These are phyloP conservation scores for Drosophila histrio DNA, from an alignment of 2,888 invertebrate species.

Conservation along the genomic window DNA sequence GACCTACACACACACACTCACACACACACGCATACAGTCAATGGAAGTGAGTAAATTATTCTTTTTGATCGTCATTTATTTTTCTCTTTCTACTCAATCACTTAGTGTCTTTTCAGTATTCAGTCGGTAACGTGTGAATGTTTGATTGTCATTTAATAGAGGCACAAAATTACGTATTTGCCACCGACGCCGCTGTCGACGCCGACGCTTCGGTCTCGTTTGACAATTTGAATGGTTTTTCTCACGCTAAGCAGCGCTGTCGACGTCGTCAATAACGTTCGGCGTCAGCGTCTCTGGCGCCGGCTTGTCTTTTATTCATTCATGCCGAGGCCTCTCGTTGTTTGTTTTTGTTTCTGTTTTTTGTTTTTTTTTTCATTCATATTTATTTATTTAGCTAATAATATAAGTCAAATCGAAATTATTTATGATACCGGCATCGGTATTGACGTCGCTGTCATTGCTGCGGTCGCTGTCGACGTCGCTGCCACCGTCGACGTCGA, in stretches of 20 bases:
- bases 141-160: slow-evolving; percentile 65
- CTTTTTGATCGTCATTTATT: slow-evolving; percentile 22
- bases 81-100: slow-evolving; percentile 13
- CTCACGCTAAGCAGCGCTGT: slow-evolving; percentile 73
- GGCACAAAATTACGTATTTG: slow-evolving; percentile 59
- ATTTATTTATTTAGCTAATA: slow-evolving; percentile 76
- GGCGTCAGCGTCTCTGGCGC: slow-evolving; percentile 52
- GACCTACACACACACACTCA: not conserved
- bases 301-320: slow-evolving; percentile 72
- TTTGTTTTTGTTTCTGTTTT: slow-evolving; percentile 29
- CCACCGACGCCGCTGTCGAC: not conserved
- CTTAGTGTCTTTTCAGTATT: slow-evolving; percentile 10
- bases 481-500: not conserved
- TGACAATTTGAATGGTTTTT: slow-evolving; percentile 74
- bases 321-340: slow-evolving; percentile 55
- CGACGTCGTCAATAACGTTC: slow-evolving; percentile 4
- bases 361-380: slow-evolving; percentile 57
- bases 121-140: slow-evolving; percentile 14
- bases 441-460: slow-evolving; percentile 22
- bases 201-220: slow-evolving; percentile 37
- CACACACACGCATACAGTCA: not conserved
- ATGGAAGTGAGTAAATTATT: slow-evolving; percentile 8
- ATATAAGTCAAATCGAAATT: slow-evolving; percentile 77
- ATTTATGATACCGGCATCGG: slow-evolving; percentile 70
- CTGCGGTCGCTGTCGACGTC: not conserved